Conservation (phyloP, 2,888 invertebrate genomes). For the Pachliopta kotzebuea region DNA sequence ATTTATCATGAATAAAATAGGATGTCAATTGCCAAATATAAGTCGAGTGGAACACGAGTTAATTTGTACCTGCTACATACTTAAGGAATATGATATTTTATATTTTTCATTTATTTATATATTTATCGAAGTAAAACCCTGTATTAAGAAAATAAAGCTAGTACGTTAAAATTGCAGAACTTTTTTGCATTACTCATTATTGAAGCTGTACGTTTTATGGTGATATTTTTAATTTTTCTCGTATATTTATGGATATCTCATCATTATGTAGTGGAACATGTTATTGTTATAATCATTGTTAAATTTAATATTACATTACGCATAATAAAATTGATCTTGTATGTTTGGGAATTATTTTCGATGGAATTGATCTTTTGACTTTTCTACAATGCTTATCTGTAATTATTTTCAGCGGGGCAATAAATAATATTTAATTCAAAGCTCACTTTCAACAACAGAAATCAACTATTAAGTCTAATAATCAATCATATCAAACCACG, state of each 20-base stretch:
- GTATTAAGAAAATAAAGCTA: neutral
- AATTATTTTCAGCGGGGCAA: neutral
- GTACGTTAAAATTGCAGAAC: too few species aligned
- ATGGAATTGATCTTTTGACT: neutral
- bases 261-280: neutral
- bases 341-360: neutral
- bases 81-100: constrained; percentile 22
- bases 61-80: constrained; percentile 30
- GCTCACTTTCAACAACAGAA: neutral
- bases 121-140: constrained; percentile 4
- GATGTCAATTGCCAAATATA: constrained; percentile 70
- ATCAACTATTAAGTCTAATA: constrained; percentile 18
- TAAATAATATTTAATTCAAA: neutral
- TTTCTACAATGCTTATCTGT: neutral
- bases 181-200: neutral
- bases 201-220: neutral
- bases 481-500: constrained; percentile 25
- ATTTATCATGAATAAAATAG: constrained; percentile 45
- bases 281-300: constrained; percentile 3
- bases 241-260: neutral
- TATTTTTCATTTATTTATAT: constrained; percentile 23
- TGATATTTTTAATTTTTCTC: neutral
- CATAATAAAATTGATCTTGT: neutral
- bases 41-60: constrained; percentile 44
- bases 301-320: neutral